Evolutionary conservation across 2,888 invertebrate genomes (phyloP).

Genomic region (Nomada goodeniana): DNA sequence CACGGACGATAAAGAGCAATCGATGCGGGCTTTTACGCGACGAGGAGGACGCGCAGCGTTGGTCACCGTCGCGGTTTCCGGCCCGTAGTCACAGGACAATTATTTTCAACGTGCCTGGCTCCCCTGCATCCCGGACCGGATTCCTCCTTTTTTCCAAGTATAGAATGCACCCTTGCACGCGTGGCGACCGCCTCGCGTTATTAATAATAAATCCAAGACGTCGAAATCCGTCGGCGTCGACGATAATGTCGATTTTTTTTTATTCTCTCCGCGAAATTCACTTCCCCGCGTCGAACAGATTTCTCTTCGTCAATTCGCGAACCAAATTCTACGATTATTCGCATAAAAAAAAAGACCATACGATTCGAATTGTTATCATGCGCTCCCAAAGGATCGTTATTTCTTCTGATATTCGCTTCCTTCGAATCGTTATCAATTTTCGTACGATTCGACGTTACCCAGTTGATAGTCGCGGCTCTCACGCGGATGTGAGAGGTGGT

Average conservation of each 20-base stretch:
- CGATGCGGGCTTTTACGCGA: conserved; percentile 62
- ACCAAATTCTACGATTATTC: neutral
- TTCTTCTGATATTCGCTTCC: too few species aligned
- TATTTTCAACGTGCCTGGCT: conserved; percentile 58
- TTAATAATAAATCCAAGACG: conserved; percentile 56
- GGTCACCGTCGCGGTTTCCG: conserved; percentile 61
- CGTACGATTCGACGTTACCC: too few species aligned
- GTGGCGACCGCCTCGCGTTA: conserved; percentile 22
- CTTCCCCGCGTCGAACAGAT: neutral
- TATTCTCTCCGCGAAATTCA: neutral
- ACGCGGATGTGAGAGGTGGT: neutral
- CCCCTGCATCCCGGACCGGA: conserved; percentile 21
- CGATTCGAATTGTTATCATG: too few species aligned
- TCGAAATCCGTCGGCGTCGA: conserved; percentile 26
- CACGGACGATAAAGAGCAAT: conserved; percentile 53
- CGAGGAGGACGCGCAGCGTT: conserved; percentile 45
- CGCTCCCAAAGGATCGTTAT: too few species aligned
- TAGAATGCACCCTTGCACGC: conserved; percentile 45
- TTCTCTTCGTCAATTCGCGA: neutral
- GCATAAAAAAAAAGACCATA: neutral
- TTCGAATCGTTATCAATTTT: too few species aligned
- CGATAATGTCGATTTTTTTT: neutral
- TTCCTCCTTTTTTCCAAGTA: conserved; percentile 56
- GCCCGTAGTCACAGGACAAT: conserved; percentile 64
- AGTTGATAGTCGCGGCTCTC: neutral